phyloP scores from a whole-genome alignment of 2,113 vertebrate species.

The Suricata suricatta region DNA sequence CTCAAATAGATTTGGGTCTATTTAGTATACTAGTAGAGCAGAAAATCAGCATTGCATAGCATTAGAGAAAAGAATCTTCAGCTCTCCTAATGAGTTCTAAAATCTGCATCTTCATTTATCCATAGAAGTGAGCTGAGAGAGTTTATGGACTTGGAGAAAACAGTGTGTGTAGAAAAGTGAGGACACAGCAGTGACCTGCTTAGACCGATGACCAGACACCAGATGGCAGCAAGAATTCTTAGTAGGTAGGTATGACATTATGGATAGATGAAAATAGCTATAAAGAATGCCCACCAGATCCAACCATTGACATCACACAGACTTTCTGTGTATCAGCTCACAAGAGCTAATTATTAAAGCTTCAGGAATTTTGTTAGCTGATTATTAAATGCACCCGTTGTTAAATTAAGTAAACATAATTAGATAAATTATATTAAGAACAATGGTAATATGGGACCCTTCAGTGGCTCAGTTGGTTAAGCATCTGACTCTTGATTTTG shows the following conservation, averaged over 20 bases:
- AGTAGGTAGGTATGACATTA: neutral
- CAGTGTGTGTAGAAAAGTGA: neutral
- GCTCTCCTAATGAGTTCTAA: neutral
- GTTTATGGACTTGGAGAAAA: neutral
- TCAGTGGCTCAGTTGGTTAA: too few relatives aligned
- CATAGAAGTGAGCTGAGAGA: neutral
- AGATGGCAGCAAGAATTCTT: neutral
- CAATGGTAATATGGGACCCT: neutral
- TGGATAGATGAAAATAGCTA: neutral
- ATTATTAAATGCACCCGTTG: neutral
- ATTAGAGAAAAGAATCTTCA: neutral
- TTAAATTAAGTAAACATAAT: neutral
- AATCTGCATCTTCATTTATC: neutral
- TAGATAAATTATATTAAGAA: constrained; percentile 10
- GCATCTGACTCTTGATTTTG: too few relatives aligned
- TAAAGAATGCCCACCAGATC: neutral
- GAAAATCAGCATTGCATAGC: neutral
- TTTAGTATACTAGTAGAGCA: neutral
- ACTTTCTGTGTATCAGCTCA: neutral
- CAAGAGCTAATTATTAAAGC: neutral
- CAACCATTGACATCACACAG: neutral
- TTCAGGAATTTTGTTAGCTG: neutral
- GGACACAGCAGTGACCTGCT: neutral
- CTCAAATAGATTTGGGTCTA: neutral
- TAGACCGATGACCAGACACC: neutral